Evolutionary conservation across 2,113 vertebrate species (phyloP).

Genomic region (Pseudonaja textilis): DNA sequence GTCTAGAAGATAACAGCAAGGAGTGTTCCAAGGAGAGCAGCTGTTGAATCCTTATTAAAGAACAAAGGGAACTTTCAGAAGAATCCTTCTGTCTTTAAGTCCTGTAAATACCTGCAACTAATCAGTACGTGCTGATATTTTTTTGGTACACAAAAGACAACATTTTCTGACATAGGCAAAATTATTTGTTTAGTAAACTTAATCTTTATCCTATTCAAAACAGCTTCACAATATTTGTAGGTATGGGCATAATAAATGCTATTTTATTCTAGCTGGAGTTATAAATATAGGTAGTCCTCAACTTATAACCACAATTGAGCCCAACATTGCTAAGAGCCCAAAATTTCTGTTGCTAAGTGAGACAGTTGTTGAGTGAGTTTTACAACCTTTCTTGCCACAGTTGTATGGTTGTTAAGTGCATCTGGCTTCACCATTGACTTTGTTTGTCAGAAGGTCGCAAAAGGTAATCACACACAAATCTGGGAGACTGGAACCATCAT

Average conservation of each 20-base stretch:
- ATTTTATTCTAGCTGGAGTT: not conserved
- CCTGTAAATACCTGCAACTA: conserved; percentile 52
- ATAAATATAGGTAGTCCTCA: not conserved
- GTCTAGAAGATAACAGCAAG: conserved; percentile 16
- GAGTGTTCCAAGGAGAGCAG: conserved; percentile 42
- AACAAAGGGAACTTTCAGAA: conserved; percentile 11
- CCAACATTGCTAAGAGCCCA: not conserved
- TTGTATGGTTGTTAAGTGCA: not conserved
- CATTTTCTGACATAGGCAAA: conserved; percentile 45
- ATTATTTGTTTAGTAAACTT: conserved; percentile 59
- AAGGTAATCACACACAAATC: not conserved
- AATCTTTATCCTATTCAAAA: conserved; percentile 45
- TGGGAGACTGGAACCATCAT: not conserved
- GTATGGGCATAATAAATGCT: conserved; percentile 14
- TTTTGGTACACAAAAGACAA: conserved; percentile 7
- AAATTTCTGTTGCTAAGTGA: not conserved
- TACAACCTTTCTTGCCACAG: not conserved
- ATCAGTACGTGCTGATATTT: conserved; percentile 42
- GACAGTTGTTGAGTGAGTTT: not conserved
- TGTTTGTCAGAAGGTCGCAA: not conserved
- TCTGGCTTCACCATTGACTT: too few relatives aligned
- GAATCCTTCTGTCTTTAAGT: conserved; percentile 25
- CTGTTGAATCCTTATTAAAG: conserved; percentile 25
- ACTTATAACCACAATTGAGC: not conserved
- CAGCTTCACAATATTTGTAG: conserved; percentile 38